phyloP scores from a whole-genome alignment of 2,888 invertebrate species.

The Horisme vitalbata region DNA sequence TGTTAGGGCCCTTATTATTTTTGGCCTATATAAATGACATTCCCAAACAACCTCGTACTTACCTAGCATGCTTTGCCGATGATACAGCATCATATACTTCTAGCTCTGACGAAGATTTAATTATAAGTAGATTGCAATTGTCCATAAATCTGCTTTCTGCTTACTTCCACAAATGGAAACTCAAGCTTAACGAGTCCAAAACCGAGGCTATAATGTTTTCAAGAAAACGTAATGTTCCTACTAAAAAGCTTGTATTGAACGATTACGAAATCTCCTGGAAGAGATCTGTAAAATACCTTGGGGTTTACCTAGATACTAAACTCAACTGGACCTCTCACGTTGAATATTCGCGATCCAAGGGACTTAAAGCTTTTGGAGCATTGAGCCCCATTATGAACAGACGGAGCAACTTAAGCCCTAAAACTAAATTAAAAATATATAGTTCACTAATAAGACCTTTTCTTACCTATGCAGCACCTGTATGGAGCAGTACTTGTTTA shows the following conservation, averaged over 20 bases:
- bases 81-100: conserved; percentile 6
- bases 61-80: background rate
- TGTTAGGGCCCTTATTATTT: conserved; percentile 12
- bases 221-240: conserved; percentile 1
- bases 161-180: conserved; percentile 5
- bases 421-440: too few relatives aligned
- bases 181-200: conserved; percentile 5
- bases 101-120: conserved; percentile 1
- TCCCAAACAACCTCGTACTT: conserved; percentile 9
- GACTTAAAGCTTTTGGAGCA: conserved; percentile 24
- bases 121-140: conserved; percentile 2
- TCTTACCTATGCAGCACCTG: too few relatives aligned
- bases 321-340: background rate
- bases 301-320: conserved; percentile 2
- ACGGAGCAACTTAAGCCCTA: too few relatives aligned
- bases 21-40: conserved; percentile 12
- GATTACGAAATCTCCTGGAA: conserved; percentile 8
- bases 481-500: too few relatives aligned
- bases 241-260: background rate
- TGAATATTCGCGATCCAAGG: conserved; percentile 12
- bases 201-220: conserved; percentile 6
- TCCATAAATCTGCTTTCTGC: background rate
- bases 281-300: conserved; percentile 3
- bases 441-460: too few relatives aligned
- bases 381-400: background rate